A percentile compares a stretch with the other conserved stretches of the same genome.
phyloP scores from a whole-genome alignment of 2,113 vertebrate genomes.

The Zapus hudsonius region DNA sequence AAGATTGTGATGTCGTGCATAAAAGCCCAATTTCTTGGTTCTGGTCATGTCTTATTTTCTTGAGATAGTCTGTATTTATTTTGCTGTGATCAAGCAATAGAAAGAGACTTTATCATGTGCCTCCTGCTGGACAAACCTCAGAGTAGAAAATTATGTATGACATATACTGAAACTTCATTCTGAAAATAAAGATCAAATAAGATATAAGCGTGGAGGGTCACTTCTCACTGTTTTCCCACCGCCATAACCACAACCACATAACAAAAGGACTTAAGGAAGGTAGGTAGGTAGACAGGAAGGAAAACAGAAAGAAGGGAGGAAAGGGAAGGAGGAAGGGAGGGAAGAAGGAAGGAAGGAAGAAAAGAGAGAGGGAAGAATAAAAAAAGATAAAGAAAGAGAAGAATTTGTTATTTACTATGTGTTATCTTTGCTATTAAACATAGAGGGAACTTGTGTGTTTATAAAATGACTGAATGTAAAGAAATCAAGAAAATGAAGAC shows the following conservation, averaged over 20 bases:
- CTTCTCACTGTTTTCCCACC: not conserved
- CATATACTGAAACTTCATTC: conserved; percentile 51
- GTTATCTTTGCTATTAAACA: not conserved
- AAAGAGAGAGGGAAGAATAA: too few relatives aligned
- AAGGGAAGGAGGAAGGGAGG: too few relatives aligned
- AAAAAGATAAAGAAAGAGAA: too few relatives aligned
- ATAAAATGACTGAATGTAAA: conserved; percentile 5
- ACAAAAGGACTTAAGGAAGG: too few relatives aligned
- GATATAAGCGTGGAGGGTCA: not conserved
- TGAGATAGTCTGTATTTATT: conserved; percentile 30
- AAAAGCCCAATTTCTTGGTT: conserved; percentile 23
- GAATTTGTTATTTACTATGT: not conserved
- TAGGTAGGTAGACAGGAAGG: too few relatives aligned
- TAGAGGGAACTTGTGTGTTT: not conserved
- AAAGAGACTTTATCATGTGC: conserved; percentile 31
- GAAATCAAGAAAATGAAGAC: not conserved
- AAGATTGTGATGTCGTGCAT: not conserved
- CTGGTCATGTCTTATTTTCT: conserved; percentile 13
- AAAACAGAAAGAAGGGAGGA: too few relatives aligned
- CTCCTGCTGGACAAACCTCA: conserved; percentile 59
- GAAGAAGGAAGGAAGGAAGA: too few relatives aligned
- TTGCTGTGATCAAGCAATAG: conserved; percentile 45
- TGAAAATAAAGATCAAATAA: not conserved
- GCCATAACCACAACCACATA: fast-evolving
- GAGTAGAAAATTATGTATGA: conserved; percentile 49